phyloP scores from a whole-genome alignment of 2,113 vertebrate genomes.

The Oryzias woworae region DNA sequence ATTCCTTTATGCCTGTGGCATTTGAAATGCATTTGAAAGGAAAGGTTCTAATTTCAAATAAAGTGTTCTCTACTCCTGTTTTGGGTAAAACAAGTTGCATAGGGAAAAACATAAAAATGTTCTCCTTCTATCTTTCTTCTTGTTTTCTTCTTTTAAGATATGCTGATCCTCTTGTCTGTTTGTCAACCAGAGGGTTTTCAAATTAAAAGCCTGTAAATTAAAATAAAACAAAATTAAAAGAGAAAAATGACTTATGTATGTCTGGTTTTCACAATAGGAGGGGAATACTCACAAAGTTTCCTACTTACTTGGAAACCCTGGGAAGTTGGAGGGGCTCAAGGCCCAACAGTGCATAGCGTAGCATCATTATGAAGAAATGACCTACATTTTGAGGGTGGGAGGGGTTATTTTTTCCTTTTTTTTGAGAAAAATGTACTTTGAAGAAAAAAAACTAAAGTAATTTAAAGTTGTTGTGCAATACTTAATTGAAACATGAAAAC shows the following conservation, averaged over 20 bases:
- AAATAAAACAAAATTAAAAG: slow-evolving; percentile 80
- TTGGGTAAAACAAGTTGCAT: slow-evolving; percentile 82
- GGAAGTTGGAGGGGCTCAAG: slow-evolving; percentile 23
- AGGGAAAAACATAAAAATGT: slow-evolving; percentile 84
- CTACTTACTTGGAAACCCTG: slow-evolving; percentile 81
- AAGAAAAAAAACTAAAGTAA: slow-evolving; percentile 75
- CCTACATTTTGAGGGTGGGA: slow-evolving; percentile 48
- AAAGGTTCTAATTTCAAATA: slow-evolving; percentile 67
- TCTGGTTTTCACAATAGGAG: slow-evolving; percentile 85
- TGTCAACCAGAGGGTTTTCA: slow-evolving; percentile 76
- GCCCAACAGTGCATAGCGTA: slow-evolving; percentile 41
- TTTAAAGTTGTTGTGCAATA: slow-evolving; percentile 99
- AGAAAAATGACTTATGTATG: slow-evolving; percentile 92
- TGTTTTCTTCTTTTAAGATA: slow-evolving; percentile 84
- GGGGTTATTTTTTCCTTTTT: slow-evolving; percentile 65
- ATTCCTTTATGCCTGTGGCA: slow-evolving; percentile 95
- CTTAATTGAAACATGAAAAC: slow-evolving; percentile 95
- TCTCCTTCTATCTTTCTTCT: neutral
- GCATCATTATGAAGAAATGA: slow-evolving; percentile 39
- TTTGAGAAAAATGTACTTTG: slow-evolving; percentile 82
- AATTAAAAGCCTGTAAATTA: slow-evolving; percentile 45
- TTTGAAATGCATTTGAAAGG: slow-evolving; percentile 86
- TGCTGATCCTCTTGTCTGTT: slow-evolving; percentile 82
- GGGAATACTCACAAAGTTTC: slow-evolving; percentile 84
- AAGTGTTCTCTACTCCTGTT: slow-evolving; percentile 81